phyloP scores from a whole-genome alignment of 2,797 vertebrate genomes.

The Brachyalestes nurse region DNA sequence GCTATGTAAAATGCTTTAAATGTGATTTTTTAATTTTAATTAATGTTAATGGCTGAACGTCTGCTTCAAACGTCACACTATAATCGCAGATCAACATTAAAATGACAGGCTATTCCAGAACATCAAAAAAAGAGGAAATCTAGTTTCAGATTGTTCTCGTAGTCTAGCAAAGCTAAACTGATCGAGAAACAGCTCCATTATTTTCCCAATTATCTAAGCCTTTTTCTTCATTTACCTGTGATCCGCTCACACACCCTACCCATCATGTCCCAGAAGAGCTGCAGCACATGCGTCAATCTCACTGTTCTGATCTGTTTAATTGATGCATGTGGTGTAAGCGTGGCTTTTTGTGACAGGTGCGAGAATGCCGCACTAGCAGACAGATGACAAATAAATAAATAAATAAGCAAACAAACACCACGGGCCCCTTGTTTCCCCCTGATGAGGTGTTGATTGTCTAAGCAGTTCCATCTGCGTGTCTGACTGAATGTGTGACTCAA shows the following conservation, averaged over 20 bases:
- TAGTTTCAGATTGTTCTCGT: background rate
- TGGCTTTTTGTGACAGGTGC: slow-evolving; percentile 12
- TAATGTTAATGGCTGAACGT: background rate
- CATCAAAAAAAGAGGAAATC: background rate
- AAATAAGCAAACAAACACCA: slow-evolving; percentile 7
- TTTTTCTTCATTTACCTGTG: slow-evolving; percentile 11
- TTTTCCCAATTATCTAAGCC: slow-evolving; percentile 5
- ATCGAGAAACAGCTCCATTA: background rate
- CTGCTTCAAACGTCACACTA: too few relatives aligned
- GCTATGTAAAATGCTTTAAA: too few relatives aligned
- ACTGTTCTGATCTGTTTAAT: slow-evolving; percentile 6
- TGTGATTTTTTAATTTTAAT: too few relatives aligned
- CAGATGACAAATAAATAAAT: slow-evolving; percentile 21
- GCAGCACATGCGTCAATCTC: background rate
- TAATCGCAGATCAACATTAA: background rate
- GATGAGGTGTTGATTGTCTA: slow-evolving; percentile 47
- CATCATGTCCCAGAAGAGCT: background rate
- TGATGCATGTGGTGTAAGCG: slow-evolving; percentile 8
- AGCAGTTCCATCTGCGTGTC: slow-evolving; percentile 34
- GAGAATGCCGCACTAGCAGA: slow-evolving; percentile 18
- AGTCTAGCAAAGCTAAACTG: background rate
- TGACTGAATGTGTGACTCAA: slow-evolving; percentile 27
- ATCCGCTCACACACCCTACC: background rate
- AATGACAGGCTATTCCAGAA: background rate
- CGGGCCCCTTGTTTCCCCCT: slow-evolving; percentile 21